These are phyloP conservation scores for Moxostoma hubbsi DNA, from an alignment of 2,797 vertebrate species.

Conservation along the genomic window DNA sequence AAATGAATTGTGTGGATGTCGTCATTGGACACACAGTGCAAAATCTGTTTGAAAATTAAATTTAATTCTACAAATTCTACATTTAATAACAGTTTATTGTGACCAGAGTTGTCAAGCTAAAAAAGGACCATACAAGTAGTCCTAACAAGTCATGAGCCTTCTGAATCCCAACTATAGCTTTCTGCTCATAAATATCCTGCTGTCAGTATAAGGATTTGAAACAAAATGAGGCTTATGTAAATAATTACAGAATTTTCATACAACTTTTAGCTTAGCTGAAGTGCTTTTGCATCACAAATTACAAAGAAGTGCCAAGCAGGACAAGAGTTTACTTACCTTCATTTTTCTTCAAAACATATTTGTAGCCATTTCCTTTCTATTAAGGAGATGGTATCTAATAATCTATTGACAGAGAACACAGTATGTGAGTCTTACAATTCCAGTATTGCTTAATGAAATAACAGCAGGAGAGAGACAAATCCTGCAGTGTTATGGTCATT, in stretches of 20 bases:
- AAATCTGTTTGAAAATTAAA: no score
- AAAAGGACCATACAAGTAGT: no score
- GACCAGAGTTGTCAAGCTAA: not conserved
- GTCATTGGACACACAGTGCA: not conserved
- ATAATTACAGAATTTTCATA: no score
- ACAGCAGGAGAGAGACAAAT: constrained; percentile 7
- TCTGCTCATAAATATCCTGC: no score
- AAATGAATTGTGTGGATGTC: not conserved
- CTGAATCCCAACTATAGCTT: no score
- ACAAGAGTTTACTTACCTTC: constrained; percentile 3
- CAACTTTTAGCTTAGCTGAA: not conserved
- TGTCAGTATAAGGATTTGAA: no score
- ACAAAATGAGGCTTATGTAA: no score
- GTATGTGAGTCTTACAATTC: constrained; percentile 5
- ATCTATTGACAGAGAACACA: constrained; percentile 10
- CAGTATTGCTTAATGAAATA: constrained; percentile 19
- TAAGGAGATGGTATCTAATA: not conserved
- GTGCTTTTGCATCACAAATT: not conserved
- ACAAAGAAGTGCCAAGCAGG: not conserved
- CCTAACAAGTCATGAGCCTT: no score
- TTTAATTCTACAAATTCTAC: no score
- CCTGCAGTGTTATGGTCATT: constrained; percentile 7
- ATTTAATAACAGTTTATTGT: not conserved
- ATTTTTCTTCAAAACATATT: constrained; percentile 29
- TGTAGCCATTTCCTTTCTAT: not conserved